A percentile compares a stretch with the other conserved stretches of the same genome.
Evolutionary conservation across 2,113 vertebrate species (phyloP).

Genomic region (Morphnarchus princeps): DNA sequence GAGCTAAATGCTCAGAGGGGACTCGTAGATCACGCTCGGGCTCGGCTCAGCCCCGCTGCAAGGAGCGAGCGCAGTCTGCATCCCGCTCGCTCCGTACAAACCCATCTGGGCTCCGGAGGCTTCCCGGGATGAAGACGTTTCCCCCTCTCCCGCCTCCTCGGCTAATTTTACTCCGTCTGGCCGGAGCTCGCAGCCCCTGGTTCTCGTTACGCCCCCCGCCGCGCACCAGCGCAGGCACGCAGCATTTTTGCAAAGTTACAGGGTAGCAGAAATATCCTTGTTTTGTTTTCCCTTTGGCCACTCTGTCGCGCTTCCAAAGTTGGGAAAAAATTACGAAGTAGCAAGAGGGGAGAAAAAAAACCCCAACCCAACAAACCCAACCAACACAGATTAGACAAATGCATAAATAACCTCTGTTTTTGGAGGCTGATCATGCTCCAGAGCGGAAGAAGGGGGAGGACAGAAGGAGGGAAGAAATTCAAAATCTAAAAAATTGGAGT

Average conservation of each 20-base stretch:
- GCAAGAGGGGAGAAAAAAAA: background rate
- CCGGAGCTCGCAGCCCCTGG: conserved; percentile 15
- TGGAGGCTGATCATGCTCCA: background rate
- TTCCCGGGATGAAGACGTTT: background rate
- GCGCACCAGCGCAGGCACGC: conserved; percentile 1
- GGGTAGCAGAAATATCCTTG: conserved; percentile 36
- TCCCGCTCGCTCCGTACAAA: background rate
- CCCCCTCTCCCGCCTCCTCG: background rate
- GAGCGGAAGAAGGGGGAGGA: background rate
- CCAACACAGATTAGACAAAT: background rate
- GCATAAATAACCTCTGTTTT: background rate
- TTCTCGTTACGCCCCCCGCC: conserved; percentile 23
- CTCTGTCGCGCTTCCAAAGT: background rate
- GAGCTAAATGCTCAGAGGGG: background rate
- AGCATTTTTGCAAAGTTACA: conserved; percentile 14
- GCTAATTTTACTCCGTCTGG: conserved; percentile 31
- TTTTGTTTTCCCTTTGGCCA: background rate
- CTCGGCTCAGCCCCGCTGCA: background rate
- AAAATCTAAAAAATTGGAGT: background rate
- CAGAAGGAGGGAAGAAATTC: background rate
- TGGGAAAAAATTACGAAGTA: conserved; percentile 28
- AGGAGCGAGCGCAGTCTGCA: background rate
- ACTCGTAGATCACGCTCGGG: background rate
- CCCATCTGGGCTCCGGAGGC: background rate
- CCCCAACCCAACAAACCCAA: background rate